phyloP scores from a whole-genome alignment of 1,140 invertebrate genomes.

The Triops longicaudatus region DNA sequence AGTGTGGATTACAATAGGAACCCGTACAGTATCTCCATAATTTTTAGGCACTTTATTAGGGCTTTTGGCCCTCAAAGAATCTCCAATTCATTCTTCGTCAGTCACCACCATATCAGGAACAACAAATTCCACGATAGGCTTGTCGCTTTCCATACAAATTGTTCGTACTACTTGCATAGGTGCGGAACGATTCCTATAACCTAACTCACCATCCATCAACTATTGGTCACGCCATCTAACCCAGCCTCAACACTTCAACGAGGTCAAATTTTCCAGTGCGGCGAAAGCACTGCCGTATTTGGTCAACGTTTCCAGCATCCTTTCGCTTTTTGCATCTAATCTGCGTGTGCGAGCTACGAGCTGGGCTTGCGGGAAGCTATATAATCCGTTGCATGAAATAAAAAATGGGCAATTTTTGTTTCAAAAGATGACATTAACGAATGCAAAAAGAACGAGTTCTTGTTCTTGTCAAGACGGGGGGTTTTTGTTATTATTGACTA shows the following conservation, averaged over 20 bases:
- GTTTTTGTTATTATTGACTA: neutral
- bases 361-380: too few relatives aligned
- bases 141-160: neutral
- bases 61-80: too few relatives aligned
- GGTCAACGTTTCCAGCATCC: neutral
- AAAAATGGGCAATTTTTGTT: neutral
- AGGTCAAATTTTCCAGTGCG: neutral
- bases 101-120: too few relatives aligned
- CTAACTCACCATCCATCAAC: neutral
- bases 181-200: neutral
- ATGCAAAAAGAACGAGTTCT: neutral
- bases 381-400: too few relatives aligned
- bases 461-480: neutral
- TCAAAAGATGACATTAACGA: neutral
- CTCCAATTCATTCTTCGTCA: too few relatives aligned
- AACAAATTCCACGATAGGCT: neutral
- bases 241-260: neutral
- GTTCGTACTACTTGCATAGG: neutral
- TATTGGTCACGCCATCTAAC: conserved; percentile 1
- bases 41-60: too few relatives aligned
- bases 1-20: too few relatives aligned
- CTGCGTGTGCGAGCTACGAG: neutral
- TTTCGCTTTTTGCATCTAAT: neutral
- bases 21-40: too few relatives aligned
- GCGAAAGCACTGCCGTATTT: neutral